Percentiles rank a stretch among this genome's conserved stretches.
Evolutionary conservation across 2,113 vertebrate genomes (phyloP).

Genomic region (Poicephalus gulielmi): DNA sequence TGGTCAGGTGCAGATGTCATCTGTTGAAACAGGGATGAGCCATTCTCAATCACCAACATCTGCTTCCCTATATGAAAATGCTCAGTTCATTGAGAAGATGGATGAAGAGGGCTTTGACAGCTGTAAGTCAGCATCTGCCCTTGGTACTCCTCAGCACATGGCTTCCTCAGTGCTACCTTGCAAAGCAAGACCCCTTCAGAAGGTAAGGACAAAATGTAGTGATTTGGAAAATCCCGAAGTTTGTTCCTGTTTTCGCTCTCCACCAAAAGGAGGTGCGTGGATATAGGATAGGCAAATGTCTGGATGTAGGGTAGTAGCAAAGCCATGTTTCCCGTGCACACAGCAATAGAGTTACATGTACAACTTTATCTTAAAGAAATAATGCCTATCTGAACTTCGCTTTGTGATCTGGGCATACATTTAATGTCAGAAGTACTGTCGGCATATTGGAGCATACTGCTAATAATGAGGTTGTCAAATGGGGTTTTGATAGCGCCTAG

Average conservation of each 20-base stretch:
- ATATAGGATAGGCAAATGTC: neutral
- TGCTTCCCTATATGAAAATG: conserved; percentile 62
- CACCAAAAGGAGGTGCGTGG: neutral
- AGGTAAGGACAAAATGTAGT: conserved; percentile 71
- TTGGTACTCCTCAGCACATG: conserved; percentile 69
- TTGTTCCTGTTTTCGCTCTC: neutral
- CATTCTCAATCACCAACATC: conserved; percentile 73
- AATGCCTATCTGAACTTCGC: neutral
- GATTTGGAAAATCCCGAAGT: neutral
- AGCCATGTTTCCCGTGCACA: fast-evolving
- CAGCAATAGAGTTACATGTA: neutral
- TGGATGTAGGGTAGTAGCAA: neutral
- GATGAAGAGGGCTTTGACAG: conserved; percentile 60
- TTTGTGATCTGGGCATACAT: neutral
- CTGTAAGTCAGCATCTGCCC: conserved; percentile 39
- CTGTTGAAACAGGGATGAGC: neutral
- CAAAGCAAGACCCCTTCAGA: conserved; percentile 84
- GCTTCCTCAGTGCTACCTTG: conserved; percentile 81
- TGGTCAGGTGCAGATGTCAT: neutral
- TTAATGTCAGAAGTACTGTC: neutral
- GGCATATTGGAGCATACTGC: neutral
- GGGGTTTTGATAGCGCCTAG: neutral
- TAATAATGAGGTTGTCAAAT: no score
- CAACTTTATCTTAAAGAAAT: neutral
- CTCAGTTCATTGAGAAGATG: conserved; percentile 35